phyloP scores from a whole-genome alignment of 2,797 vertebrate genomes.

The Tadarida brasiliensis region DNA sequence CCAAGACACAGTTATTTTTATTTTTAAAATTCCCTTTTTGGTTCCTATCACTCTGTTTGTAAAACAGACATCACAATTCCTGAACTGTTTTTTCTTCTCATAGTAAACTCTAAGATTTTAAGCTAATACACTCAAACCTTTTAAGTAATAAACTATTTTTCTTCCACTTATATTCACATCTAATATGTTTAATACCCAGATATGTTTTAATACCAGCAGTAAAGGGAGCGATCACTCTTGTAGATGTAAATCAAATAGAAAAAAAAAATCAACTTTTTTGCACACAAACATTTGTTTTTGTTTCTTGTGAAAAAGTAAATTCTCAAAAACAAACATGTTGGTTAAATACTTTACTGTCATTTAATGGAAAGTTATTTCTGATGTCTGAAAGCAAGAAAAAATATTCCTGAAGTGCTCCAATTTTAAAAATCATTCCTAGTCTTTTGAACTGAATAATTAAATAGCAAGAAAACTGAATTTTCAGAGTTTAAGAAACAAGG shows the following conservation, averaged over 20 bases:
- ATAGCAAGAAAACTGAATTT: conserved; percentile 66
- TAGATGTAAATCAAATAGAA: conserved; percentile 25
- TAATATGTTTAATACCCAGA: not conserved
- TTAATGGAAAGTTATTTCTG: conserved; percentile 75
- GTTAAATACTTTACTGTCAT: conserved; percentile 75
- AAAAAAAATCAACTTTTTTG: not conserved
- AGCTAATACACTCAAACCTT: conserved; percentile 25
- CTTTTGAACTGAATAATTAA: conserved; percentile 77
- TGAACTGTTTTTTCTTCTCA: not conserved
- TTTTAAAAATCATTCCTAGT: conserved; percentile 81
- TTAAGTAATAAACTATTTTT: conserved; percentile 16
- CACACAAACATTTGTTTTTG: conserved; percentile 46
- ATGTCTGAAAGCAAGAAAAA: conserved; percentile 71
- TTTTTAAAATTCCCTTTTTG: not conserved
- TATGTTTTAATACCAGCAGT: not conserved
- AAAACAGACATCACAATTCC: not conserved
- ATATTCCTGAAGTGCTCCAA: conserved; percentile 68
- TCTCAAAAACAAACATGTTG: conserved; percentile 52
- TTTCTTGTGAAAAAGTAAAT: conserved; percentile 66
- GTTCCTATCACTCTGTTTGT: not conserved
- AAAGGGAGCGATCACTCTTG: not conserved
- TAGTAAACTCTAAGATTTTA: conserved; percentile 20
- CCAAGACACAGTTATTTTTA: not conserved
- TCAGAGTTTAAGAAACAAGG: conserved; percentile 84
- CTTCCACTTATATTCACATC: not conserved